A percentile compares a stretch with the other conserved stretches of the same genome.
Conservation (phyloP, 2,113 vertebrate species). For the Gallinago jamesoni region DNA sequence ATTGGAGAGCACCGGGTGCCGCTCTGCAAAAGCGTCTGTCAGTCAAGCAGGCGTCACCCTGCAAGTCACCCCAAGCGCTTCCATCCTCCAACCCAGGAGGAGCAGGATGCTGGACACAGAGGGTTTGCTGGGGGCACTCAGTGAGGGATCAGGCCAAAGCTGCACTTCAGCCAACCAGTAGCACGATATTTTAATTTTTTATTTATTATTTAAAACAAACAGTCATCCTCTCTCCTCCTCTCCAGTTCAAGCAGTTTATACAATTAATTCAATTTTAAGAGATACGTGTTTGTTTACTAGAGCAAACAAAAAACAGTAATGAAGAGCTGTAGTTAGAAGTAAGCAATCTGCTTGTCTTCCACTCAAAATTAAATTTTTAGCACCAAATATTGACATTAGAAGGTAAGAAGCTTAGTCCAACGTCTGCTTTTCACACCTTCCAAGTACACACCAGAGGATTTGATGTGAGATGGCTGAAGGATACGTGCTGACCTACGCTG, state of each 20-base stretch:
- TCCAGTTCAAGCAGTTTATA: neutral
- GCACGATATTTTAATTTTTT: neutral
- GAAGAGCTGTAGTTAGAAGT: neutral
- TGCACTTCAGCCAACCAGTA: neutral
- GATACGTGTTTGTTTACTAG: neutral
- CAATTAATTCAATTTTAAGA: constrained; percentile 14
- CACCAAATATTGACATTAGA: constrained; percentile 10
- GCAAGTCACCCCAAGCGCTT: neutral
- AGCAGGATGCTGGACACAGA: neutral
- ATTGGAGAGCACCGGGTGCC: neutral
- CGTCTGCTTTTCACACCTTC: neutral
- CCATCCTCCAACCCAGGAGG: neutral
- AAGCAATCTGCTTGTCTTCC: neutral
- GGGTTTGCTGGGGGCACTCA: neutral
- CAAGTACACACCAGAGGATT: neutral
- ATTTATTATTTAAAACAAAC: neutral
- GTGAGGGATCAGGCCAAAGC: neutral
- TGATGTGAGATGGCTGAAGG: neutral
- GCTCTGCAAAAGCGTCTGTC: neutral
- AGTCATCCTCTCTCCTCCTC: neutral
- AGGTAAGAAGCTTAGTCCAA: constrained; percentile 12
- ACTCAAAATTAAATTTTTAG: neutral
- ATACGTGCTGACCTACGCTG: neutral
- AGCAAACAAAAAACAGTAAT: neutral
- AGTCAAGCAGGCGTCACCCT: neutral